Evolutionary conservation across 2,888 invertebrate species (phyloP).

Genomic region (Tribolium freemani): DNA sequence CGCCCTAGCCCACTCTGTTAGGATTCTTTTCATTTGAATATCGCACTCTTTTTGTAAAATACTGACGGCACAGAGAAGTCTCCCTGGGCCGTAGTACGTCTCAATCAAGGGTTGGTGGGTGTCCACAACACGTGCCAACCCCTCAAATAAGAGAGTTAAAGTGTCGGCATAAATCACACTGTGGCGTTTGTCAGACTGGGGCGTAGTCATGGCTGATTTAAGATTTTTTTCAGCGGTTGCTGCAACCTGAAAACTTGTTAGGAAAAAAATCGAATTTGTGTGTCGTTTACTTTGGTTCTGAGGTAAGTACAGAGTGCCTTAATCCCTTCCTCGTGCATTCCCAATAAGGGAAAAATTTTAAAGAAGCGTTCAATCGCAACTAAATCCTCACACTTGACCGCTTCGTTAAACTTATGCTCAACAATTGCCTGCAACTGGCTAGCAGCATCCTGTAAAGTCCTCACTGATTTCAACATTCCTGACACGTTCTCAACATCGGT

Average conservation of each 20-base stretch:
- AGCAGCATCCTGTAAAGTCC: slow-evolving; percentile 82
- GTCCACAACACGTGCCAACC: slow-evolving; percentile 86
- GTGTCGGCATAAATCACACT: slow-evolving; percentile 89
- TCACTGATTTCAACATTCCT: slow-evolving; percentile 80
- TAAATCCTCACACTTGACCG: slow-evolving; percentile 88
- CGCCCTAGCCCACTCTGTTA: slow-evolving; percentile 81
- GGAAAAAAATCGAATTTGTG: background rate
- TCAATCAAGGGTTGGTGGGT: slow-evolving; percentile 91
- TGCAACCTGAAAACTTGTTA: slow-evolving; percentile 68
- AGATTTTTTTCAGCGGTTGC: slow-evolving; percentile 81
- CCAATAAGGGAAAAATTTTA: slow-evolving; percentile 95
- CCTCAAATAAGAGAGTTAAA: slow-evolving; percentile 86
- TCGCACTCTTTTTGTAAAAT: slow-evolving; percentile 88
- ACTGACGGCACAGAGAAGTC: slow-evolving; percentile 78
- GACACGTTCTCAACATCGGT: slow-evolving; percentile 80
- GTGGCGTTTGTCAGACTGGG: slow-evolving; percentile 78
- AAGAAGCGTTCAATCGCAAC: slow-evolving; percentile 95
- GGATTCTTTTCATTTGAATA: slow-evolving; percentile 72
- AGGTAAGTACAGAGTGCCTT: slow-evolving; percentile 89
- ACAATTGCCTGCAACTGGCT: slow-evolving; percentile 79
- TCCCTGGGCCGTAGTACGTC: slow-evolving; percentile 88
- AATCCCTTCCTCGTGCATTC: slow-evolving; percentile 91
- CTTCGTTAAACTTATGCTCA: slow-evolving; percentile 89
- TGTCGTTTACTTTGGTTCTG: slow-evolving; percentile 77
- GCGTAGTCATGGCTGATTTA: slow-evolving; percentile 76